These are phyloP conservation scores for Mesitornis unicolor DNA, from an alignment of 2,113 vertebrate genomes.

Conservation along the genomic window DNA sequence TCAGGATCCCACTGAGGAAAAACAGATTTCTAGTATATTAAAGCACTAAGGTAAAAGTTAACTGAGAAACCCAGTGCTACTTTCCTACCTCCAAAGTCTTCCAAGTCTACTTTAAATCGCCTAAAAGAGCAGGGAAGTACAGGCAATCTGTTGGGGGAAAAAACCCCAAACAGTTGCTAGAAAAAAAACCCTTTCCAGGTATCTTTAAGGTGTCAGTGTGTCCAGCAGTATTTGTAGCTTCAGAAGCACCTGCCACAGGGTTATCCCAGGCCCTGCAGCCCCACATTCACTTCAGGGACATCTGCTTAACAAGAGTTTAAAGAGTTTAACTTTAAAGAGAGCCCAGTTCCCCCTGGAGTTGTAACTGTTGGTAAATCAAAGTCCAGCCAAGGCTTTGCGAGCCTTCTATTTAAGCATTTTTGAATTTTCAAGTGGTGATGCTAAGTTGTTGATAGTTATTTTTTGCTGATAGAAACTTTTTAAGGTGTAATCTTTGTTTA, in stretches of 20 bases:
- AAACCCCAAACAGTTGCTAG: background rate
- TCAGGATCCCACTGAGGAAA: background rate
- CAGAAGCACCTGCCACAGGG: background rate
- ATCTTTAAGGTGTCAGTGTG: background rate
- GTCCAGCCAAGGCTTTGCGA: background rate
- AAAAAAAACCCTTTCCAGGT: background rate
- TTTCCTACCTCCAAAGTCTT: accelerated
- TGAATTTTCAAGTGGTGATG: background rate
- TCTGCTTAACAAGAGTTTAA: background rate
- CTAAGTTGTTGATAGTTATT: background rate
- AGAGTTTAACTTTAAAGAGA: no score
- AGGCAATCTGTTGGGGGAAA: background rate
- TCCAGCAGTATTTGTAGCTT: background rate
- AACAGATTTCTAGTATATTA: background rate
- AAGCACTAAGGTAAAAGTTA: background rate
- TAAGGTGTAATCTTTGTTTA: background rate
- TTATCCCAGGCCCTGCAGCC: background rate
- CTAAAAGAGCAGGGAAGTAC: background rate
- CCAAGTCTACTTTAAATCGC: background rate
- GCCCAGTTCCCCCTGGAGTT: background rate
- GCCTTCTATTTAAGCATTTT: background rate
- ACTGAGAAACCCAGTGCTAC: background rate
- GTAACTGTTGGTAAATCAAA: background rate
- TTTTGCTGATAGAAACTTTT: background rate
- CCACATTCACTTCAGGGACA: background rate